A percentile compares a stretch with the other conserved stretches of the same genome.
Evolutionary conservation across 2,888 invertebrate genomes (phyloP).

Genomic region (Dascillus cervinus): DNA sequence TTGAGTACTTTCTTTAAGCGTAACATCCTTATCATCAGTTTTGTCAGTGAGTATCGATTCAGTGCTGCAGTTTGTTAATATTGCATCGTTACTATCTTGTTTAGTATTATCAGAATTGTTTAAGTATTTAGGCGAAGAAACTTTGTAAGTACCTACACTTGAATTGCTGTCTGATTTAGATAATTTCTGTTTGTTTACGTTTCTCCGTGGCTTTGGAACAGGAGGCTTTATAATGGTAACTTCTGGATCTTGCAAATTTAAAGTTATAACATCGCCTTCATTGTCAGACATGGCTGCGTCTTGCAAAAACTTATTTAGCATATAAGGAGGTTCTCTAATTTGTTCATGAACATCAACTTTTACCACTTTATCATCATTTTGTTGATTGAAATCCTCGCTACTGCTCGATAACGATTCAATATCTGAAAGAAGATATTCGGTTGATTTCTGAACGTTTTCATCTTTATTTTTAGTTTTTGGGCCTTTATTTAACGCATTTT

Average conservation of each 20-base stretch:
- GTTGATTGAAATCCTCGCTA: conserved; percentile 7
- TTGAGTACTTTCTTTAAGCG: neutral
- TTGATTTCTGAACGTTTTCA: conserved; percentile 6
- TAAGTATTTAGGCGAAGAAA: conserved; percentile 6
- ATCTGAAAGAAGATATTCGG: conserved; percentile 11
- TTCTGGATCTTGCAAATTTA: conserved; percentile 5
- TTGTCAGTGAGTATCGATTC: neutral
- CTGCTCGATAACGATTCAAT: conserved; percentile 4
- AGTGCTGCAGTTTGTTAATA: no score
- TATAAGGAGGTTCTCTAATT: conserved; percentile 15
- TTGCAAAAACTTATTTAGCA: conserved; percentile 28
- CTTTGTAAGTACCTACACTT: conserved; percentile 14
- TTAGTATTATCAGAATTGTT: no score
- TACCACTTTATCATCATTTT: conserved; percentile 9
- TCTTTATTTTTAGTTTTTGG: neutral
- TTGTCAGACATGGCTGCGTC: conserved; percentile 6
- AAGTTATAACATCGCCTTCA: neutral
- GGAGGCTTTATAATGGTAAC: conserved; percentile 20
- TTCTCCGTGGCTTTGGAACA: conserved; percentile 28
- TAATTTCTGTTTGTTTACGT: conserved; percentile 6
- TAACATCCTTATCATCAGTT: conserved; percentile 1
- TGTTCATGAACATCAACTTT: conserved; percentile 10
- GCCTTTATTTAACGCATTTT: conserved; percentile 22
- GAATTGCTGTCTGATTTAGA: conserved; percentile 3
- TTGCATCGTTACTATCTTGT: no score